Base-by-base conservation (phyloP, 2,888 invertebrate species). In the Amaurobius ferox region DNA sequence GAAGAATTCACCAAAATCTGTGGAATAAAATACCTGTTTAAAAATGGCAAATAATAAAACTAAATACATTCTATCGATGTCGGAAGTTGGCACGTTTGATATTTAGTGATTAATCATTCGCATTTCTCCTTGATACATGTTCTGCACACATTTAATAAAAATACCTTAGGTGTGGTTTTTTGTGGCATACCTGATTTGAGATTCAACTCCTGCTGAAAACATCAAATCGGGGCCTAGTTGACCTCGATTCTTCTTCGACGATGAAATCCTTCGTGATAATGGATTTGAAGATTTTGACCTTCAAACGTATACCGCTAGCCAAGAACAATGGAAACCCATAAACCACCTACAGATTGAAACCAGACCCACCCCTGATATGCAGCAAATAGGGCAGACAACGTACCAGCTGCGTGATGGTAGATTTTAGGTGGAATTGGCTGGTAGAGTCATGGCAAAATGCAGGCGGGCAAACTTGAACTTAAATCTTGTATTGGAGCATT, bases 251-350 rank as follows among this genome's bases (percentile, higher is more conserved):
- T 55, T 23, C 16, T 23, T 6, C 35, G 5, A 5, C 35, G 35
- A 9, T 35, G 9, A 7, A 23, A 23, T 23, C 23, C 55, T 55
- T 35, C 35, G 6, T 35, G 35, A 5, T 55, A 55, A 55, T 23
- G 23, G 55, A 1, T 55, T 19, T 55, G 19, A 23, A 55, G 23
- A 55, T 23, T n/a, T 23, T 23, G 55, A 55, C 55, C 55, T 55
- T 55, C 55, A 55, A 55, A 55, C 3, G 5, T 2, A 13, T 23
- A 55, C 55, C 6, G 19, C 5, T 55, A 5, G 23, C 55, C 23
- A 23, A 55, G 55, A 55, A 55, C 55, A 55, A 55, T 55, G 23
- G 55, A 55, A 55, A 55, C 23, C 55, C 55, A 55, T 55, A 55
- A 23, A 55, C 55, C 55, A 55, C 55, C 55, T 23, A 55, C 55